Percentiles rank a stretch among this genome's conserved stretches.
phyloP scores from a whole-genome alignment of 2,888 invertebrate genomes.

The Malachius bipustulatus region DNA sequence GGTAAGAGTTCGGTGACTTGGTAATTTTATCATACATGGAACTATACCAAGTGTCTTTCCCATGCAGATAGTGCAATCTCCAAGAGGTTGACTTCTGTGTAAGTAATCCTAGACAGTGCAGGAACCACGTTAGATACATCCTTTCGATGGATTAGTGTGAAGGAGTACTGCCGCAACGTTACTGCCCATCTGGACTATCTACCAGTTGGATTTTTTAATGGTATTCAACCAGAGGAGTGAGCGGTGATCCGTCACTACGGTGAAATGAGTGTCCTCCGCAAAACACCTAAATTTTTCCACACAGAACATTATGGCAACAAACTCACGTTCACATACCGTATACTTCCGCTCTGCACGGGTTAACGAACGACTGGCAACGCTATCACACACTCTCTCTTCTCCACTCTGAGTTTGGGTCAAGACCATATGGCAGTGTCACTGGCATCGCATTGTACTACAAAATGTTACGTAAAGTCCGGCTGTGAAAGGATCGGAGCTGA shows the following conservation, averaged over 20 bases:
- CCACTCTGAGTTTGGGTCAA: conserved; percentile 18
- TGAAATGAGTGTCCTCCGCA: conserved; percentile 19
- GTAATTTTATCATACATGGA: neutral
- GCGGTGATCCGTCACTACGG: conserved; percentile 21
- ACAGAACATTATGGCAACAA: conserved; percentile 20
- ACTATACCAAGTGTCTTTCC: conserved; percentile 1
- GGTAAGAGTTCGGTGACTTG: neutral
- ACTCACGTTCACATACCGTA: conserved; percentile 22
- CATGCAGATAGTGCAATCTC: neutral
- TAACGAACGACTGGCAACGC: conserved; percentile 20
- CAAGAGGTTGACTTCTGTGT: neutral
- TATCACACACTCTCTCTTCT: conserved; percentile 21
- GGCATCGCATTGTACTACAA: conserved; percentile 23
- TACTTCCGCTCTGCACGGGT: conserved; percentile 21
- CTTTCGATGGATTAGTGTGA: conserved; percentile 18
- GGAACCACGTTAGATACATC: conserved; percentile 16
- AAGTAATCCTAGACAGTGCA: conserved; percentile 10
- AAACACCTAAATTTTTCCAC: conserved; percentile 23
- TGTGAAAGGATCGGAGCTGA: conserved; percentile 19
- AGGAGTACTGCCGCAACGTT: conserved; percentile 15
- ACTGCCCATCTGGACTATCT: conserved; percentile 20
- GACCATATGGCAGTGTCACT: conserved; percentile 19
- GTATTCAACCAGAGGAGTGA: conserved; percentile 19
- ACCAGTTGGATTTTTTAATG: conserved; percentile 19
- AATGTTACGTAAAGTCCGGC: conserved; percentile 21